These are phyloP conservation scores for Cavia aperea DNA, from an alignment of 2,113 vertebrate genomes.

Conservation along the genomic window DNA sequence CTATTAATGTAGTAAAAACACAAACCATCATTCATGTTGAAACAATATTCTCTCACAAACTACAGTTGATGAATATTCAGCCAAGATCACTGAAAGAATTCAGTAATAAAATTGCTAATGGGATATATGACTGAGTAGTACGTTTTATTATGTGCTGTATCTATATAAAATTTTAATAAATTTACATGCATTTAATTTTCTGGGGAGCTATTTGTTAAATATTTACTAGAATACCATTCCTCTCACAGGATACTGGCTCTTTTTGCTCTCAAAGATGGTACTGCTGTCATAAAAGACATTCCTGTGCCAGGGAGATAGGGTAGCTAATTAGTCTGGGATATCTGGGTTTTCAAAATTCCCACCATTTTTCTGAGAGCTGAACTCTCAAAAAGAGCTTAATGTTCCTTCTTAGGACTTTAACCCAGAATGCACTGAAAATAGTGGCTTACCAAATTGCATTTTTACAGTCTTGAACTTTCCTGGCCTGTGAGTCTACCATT, in stretches of 20 bases:
- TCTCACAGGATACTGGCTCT: background rate
- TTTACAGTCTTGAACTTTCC: background rate
- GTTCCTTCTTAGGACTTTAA: background rate
- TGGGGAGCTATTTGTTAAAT: background rate
- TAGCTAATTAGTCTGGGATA: background rate
- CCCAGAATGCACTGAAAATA: background rate
- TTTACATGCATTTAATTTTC: background rate
- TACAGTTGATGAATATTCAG: background rate
- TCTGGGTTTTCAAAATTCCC: background rate
- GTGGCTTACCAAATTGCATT: background rate
- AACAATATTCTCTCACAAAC: background rate
- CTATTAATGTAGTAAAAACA: background rate
- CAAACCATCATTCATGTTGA: background rate
- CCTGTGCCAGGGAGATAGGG: background rate
- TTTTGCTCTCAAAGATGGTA: background rate
- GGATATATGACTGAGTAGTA: background rate
- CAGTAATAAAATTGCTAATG: background rate
- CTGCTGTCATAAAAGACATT: background rate
- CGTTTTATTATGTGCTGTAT: background rate
- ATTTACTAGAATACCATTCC: background rate
- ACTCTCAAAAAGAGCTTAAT: background rate
- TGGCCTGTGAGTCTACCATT: background rate
- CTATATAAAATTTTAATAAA: background rate
- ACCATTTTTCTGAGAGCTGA: background rate
- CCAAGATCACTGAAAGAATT: slow-evolving; percentile 15